Base-by-base conservation (phyloP, 2,113 vertebrate genomes). In the Catharus minimus region DNA sequence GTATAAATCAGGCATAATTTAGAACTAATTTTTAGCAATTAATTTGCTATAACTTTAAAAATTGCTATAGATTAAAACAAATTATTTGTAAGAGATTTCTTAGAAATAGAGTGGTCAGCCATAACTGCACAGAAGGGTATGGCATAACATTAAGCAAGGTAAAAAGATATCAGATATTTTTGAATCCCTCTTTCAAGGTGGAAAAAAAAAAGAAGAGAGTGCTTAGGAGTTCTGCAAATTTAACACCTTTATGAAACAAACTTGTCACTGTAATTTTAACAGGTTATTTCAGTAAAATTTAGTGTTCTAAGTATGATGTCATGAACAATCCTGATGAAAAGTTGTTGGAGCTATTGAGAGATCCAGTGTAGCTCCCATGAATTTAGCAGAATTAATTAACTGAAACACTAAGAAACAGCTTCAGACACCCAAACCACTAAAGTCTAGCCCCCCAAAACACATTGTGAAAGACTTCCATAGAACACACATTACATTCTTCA, bases 291-390 rank as follows among this genome's bases (percentile, higher is more conserved):
- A 38, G 43, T 75, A 68, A 83, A 90, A 78, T 28, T 32, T 4
- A 85, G 18, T 41, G 43, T 55, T 52, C 14, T 50, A 56, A 28
- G 18, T 64, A 27, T 2, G 6, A 62, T 77, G 28, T 9, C 32
- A 49, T 21, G 9, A 12, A 10, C 24, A 61, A 53, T 6, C 13
- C 49, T 53, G 26, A 61, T 38, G 33, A 75, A 62, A 86, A 49
- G 21, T 15, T 57, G 16, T 7, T 3, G 2, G 24, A 62, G 26
- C 15, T 39, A 62, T 82, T 71, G 13, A 74, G 12, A 0, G 0
- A 57, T 55, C 6, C 19, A 47, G 7, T 60, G n/a, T 20, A 68
- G 19, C 17, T 89, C 10, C 41, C 18, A 30, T 32, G 38, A 83
- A 77, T 60, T 72, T 77, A 43, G 43, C 10, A 52, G 30, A 66